Percentiles rank a stretch among this genome's conserved stretches.
phyloP scores from a whole-genome alignment of 2,797 vertebrate species.

The Lemur catta region DNA sequence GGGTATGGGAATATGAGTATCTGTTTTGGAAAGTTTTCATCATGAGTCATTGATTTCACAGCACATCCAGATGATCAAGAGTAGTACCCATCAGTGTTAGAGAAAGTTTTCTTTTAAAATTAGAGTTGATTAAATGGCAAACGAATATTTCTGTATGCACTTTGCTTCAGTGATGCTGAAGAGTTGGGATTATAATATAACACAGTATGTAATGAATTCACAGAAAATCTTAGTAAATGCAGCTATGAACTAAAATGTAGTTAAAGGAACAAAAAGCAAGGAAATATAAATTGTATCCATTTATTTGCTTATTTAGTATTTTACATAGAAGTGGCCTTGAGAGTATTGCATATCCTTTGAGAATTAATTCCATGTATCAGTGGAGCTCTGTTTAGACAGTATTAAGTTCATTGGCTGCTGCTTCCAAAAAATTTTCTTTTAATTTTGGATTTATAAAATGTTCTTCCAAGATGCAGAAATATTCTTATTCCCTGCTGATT shows the following conservation, averaged over 20 bases:
- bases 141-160: constrained; percentile 74
- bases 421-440: background rate
- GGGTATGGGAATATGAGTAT: background rate
- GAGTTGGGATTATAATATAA: background rate
- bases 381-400: background rate
- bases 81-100: constrained; percentile 12
- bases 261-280: constrained; percentile 40
- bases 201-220: constrained; percentile 37
- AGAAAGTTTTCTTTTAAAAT: background rate
- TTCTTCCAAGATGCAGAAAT: constrained; percentile 79
- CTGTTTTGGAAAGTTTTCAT: constrained; percentile 51
- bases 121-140: constrained; percentile 56
- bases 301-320: constrained; percentile 32
- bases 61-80: constrained; percentile 34
- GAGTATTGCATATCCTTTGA: constrained; percentile 27
- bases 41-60: constrained; percentile 69
- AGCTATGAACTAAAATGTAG: constrained; percentile 12
- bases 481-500: constrained; percentile 64
- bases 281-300: constrained; percentile 3
- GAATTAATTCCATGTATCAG: constrained; percentile 42
- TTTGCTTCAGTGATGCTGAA: constrained; percentile 37
- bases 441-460: constrained; percentile 49
- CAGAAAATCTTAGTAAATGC: constrained; percentile 40
- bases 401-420: constrained; percentile 52
- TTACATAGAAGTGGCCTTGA: constrained; percentile 35